Percentiles rank a stretch among this genome's conserved stretches.
Evolutionary conservation across 2,797 vertebrate species (phyloP).

Genomic region (Limosa lapponica): DNA sequence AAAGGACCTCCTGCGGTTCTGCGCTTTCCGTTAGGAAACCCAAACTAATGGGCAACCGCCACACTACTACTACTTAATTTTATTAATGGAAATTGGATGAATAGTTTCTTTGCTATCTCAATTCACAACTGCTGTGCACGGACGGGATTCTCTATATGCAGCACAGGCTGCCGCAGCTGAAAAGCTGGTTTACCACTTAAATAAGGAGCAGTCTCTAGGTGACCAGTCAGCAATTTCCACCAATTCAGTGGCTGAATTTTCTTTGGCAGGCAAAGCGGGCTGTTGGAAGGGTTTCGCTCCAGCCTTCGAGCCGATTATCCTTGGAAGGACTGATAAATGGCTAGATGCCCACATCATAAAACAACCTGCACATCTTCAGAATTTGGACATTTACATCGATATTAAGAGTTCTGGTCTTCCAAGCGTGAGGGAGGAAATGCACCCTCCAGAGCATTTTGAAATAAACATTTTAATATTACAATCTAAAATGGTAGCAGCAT

Average conservation of each 20-base stretch:
- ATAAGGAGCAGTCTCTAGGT: slow-evolving; percentile 38
- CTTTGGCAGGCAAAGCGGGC: slow-evolving; percentile 18
- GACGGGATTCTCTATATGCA: neutral
- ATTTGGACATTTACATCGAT: neutral
- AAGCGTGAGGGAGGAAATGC: neutral
- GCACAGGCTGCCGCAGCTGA: neutral
- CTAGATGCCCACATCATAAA: neutral
- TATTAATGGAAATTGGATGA: neutral
- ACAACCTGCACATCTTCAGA: neutral
- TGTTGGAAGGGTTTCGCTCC: slow-evolving; percentile 1
- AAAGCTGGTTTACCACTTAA: slow-evolving; percentile 40
- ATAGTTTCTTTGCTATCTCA: neutral
- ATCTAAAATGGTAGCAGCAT: neutral
- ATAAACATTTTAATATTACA: neutral
- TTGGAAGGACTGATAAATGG: slow-evolving; percentile 8
- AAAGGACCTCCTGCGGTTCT: neutral
- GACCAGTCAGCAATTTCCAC: slow-evolving; percentile 62
- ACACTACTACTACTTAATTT: neutral
- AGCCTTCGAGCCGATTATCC: neutral
- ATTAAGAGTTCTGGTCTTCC: neutral
- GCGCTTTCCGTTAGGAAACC: neutral
- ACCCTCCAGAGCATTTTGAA: neutral
- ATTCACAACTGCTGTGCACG: neutral
- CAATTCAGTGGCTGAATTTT: slow-evolving; percentile 42
- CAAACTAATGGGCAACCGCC: neutral